These are phyloP conservation scores for Neuroterus valhalla DNA, from an alignment of 1,140 invertebrate genomes.

Conservation along the genomic window DNA sequence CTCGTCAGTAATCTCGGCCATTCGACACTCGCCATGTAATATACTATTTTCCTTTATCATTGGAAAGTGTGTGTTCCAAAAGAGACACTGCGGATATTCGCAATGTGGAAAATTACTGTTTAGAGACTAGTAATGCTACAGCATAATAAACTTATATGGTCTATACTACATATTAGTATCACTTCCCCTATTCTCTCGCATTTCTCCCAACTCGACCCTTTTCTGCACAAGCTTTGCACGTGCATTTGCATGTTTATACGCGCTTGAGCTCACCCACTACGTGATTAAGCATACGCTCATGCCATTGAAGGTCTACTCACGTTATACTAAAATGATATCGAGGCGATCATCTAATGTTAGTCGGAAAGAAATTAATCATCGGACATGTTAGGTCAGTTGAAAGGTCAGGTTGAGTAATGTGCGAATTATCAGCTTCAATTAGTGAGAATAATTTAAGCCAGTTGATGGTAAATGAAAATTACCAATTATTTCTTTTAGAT, in stretches of 20 bases:
- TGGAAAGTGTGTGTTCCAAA: too few relatives aligned
- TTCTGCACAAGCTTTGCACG: conserved; percentile 3
- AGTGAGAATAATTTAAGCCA: neutral
- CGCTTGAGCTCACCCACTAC: conserved; percentile 13
- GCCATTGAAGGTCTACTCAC: conserved; percentile 14
- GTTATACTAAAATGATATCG: conserved; percentile 15
- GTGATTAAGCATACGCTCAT: conserved; percentile 26
- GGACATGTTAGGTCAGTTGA: conserved; percentile 2
- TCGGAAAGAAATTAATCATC: conserved; percentile 12
- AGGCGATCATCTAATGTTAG: conserved; percentile 12
- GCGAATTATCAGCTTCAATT: conserved; percentile 4
- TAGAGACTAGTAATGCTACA: too few relatives aligned
- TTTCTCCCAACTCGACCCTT: neutral
- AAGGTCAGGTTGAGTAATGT: neutral
- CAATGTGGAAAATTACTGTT: too few relatives aligned
- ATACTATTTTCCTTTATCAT: too few relatives aligned
- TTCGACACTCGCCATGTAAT: too few relatives aligned
- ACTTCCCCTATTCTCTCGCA: neutral
- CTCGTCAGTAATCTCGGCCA: too few relatives aligned
- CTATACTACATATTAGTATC: neutral
- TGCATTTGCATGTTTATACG: conserved; percentile 26
- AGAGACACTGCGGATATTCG: too few relatives aligned
- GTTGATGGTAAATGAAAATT: neutral
- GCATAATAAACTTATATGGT: too few relatives aligned
- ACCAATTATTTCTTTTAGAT: too few relatives aligned